Conservation (phyloP, 64 coral and sea anemone genomes). For the Porites lutea region DNA sequence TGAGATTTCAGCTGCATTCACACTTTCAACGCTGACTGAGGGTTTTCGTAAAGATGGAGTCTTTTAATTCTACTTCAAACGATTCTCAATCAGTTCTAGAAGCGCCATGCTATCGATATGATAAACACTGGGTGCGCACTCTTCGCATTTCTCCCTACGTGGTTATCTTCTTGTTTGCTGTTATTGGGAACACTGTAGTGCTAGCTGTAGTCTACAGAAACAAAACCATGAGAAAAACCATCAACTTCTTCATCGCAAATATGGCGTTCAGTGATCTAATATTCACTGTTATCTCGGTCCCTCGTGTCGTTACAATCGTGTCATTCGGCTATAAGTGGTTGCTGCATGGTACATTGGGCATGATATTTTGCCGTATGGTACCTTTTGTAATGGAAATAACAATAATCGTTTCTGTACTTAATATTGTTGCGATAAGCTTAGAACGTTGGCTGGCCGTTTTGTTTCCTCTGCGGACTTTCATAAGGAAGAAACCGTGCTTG, state of each 20-base stretch:
- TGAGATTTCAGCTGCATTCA: too few relatives aligned
- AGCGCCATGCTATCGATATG: conserved; percentile 52
- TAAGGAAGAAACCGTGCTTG: conserved; percentile 24
- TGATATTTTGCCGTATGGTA: conserved; percentile 61
- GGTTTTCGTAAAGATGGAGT: neutral
- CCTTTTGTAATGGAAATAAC: conserved; percentile 63
- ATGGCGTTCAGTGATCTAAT: conserved; percentile 71
- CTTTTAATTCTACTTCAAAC: neutral
- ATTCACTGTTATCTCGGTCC: conserved; percentile 68
- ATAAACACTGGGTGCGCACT: neutral
- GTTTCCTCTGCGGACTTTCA: conserved; percentile 60
- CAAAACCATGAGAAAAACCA: conserved; percentile 79
- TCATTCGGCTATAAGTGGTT: conserved; percentile 75
- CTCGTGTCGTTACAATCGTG: conserved; percentile 67
- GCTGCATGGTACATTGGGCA: conserved; percentile 27
- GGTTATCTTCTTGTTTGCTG: conserved; percentile 41
- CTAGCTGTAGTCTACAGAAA: conserved; percentile 71
- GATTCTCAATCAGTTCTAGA: neutral
- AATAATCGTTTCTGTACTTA: conserved; percentile 68
- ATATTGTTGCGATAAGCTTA: conserved; percentile 68
- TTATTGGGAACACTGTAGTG: conserved; percentile 68
- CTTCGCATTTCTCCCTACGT: conserved; percentile 47
- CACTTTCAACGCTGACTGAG: too few relatives aligned
- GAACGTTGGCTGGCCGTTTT: conserved; percentile 75
- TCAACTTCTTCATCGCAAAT: conserved; percentile 87